Evolutionary conservation across 2,113 vertebrate species (phyloP).

Genomic region (Megalops atlanticus): DNA sequence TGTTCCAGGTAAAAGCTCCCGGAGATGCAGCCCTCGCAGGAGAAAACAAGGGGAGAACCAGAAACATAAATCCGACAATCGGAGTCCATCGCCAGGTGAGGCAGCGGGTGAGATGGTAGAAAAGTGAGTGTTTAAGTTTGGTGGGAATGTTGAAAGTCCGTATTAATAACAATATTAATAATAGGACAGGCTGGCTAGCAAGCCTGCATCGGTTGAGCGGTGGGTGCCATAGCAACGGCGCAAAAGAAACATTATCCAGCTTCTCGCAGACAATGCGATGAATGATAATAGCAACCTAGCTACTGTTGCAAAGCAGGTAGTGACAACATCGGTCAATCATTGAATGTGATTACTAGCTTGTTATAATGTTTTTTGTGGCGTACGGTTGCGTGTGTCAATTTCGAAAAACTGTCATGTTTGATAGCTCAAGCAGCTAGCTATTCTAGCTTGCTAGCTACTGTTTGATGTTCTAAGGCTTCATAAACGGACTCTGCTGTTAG

Average conservation of each 20-base stretch:
- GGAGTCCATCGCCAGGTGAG: constrained; percentile 54
- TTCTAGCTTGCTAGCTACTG: neutral
- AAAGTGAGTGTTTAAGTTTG: neutral
- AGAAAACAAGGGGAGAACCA: constrained; percentile 74
- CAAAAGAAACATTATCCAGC: constrained; percentile 25
- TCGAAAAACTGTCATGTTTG: neutral
- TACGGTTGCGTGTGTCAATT: neutral
- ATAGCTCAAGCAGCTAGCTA: too few species aligned
- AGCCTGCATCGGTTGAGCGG: constrained; percentile 69
- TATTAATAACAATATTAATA: constrained; percentile 18
- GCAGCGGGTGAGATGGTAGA: neutral
- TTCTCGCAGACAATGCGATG: constrained; percentile 11
- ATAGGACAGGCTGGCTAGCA: constrained; percentile 50
- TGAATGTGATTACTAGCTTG: neutral
- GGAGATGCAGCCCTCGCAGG: constrained; percentile 78
- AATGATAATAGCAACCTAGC: neutral
- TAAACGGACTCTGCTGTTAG: too few species aligned
- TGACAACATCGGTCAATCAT: neutral
- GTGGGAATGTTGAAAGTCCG: neutral
- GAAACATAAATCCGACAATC: constrained; percentile 61
- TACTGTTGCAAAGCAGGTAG: neutral
- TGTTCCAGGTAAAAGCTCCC: constrained; percentile 75
- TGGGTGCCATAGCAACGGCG: constrained; percentile 62
- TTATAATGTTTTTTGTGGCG: neutral
- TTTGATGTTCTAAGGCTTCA: too few species aligned